A percentile compares a stretch with the other conserved stretches of the same genome.
Evolutionary conservation across 2,888 invertebrate species (phyloP).

Genomic region (Drosophila fungiperda): DNA sequence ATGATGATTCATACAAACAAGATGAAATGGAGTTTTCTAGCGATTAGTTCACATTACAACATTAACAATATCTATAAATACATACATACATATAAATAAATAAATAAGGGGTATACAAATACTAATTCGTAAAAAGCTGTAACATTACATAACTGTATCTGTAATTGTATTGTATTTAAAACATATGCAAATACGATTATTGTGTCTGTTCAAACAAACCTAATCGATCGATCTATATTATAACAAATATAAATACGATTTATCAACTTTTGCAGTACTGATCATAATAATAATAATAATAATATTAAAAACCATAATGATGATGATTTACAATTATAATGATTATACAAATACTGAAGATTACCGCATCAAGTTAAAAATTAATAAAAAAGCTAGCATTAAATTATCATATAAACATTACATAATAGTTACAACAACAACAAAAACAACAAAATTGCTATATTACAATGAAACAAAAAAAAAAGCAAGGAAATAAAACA

Average conservation of each 20-base stretch:
- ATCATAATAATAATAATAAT: constrained; percentile 34
- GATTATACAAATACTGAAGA: constrained; percentile 40
- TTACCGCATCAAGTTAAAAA: constrained; percentile 56
- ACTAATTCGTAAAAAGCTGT: constrained; percentile 33
- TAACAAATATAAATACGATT: constrained; percentile 36
- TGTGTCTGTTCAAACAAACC: constrained; percentile 46
- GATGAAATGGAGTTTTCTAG: constrained; percentile 47
- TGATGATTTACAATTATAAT: constrained; percentile 42
- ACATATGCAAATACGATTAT: constrained; percentile 38
- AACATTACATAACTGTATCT: constrained; percentile 45
- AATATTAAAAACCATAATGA: constrained; percentile 3
- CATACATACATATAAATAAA: constrained; percentile 43
- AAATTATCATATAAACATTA: constrained; percentile 72
- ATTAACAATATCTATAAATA: constrained; percentile 38
- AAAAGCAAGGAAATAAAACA: constrained; percentile 64
- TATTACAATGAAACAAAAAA: constrained; percentile 57
- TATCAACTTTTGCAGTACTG: constrained; percentile 60
- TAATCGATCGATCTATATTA: constrained; percentile 36
- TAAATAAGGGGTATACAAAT: constrained; percentile 53
- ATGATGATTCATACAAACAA: constrained; percentile 4
- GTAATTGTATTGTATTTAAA: constrained; percentile 57
- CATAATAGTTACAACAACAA: constrained; percentile 65
- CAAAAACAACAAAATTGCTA: constrained; percentile 51
- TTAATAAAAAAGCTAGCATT: constrained; percentile 58
- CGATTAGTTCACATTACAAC: constrained; percentile 50